phyloP scores from a whole-genome alignment of 1,140 invertebrate genomes.

The Lasioglossum albipes region DNA sequence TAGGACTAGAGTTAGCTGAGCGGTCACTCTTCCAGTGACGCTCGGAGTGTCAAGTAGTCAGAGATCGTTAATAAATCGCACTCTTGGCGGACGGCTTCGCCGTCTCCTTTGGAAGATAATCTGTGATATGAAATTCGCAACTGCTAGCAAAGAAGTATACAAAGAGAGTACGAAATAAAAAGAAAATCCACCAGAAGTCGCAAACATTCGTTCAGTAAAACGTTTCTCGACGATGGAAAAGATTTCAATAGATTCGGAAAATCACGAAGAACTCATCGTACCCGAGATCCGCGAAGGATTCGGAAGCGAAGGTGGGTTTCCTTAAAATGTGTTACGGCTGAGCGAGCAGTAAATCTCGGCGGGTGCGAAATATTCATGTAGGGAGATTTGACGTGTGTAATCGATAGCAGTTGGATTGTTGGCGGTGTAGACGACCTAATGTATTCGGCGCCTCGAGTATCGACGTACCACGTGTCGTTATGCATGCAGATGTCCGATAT shows the following conservation, averaged over 20 bases:
- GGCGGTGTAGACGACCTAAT: constrained; percentile 55
- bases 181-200: not conserved
- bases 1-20: too few relatives aligned
- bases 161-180: too few relatives aligned
- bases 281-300: not conserved
- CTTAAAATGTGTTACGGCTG: not conserved
- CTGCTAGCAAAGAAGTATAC: too few relatives aligned
- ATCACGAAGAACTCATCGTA: not conserved
- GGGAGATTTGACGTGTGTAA: constrained; percentile 6
- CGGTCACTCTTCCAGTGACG: too few relatives aligned
- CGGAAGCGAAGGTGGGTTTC: not conserved
- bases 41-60: too few relatives aligned
- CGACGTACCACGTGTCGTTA: constrained; percentile 37
- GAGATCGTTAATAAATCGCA: too few relatives aligned
- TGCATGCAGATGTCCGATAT: constrained; percentile 12
- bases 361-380: not conserved
- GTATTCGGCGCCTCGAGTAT: constrained; percentile 63
- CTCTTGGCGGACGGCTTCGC: too few relatives aligned
- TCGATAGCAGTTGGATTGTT: constrained; percentile 10
- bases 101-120: too few relatives aligned
- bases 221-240: not conserved
- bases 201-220: too few relatives aligned
- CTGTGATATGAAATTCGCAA: too few relatives aligned
- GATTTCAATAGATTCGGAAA: not conserved
- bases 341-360: not conserved